Conservation (phyloP, 2,888 invertebrate genomes). For the Apeira syringaria region DNA sequence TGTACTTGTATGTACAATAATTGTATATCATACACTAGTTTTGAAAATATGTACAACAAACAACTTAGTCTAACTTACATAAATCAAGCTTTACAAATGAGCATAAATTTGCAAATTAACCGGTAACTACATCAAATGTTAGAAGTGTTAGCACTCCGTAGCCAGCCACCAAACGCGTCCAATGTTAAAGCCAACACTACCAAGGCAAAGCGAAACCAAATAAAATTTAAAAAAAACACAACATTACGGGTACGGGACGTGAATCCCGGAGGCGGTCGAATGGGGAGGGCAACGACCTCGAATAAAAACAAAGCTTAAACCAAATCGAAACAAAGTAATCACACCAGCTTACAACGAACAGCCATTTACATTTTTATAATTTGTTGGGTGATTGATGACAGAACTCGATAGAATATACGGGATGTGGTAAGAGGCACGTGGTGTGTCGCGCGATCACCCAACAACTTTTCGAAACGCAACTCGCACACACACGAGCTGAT, state of each 20-base stretch:
- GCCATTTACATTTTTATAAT: slow-evolving; percentile 48
- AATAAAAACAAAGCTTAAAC: slow-evolving; percentile 68
- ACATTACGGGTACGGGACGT: slow-evolving; percentile 81
- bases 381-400: slow-evolving; percentile 77
- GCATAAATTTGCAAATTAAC: slow-evolving; percentile 70
- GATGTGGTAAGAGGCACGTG: slow-evolving; percentile 58
- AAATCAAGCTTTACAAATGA: slow-evolving; percentile 53
- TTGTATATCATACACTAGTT: slow-evolving; percentile 29
- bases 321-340: slow-evolving; percentile 59
- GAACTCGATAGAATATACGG: slow-evolving; percentile 40
- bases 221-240: slow-evolving; percentile 59
- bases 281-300: slow-evolving; percentile 46
- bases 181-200: slow-evolving; percentile 80
- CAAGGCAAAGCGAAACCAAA: slow-evolving; percentile 79
- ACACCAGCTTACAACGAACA: slow-evolving; percentile 80
- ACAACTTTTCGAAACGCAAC: slow-evolving; percentile 58
- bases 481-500: slow-evolving; percentile 64
- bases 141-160: slow-evolving; percentile 80
- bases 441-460: slow-evolving; percentile 74
- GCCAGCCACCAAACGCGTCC: slow-evolving; percentile 73
- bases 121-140: slow-evolving; percentile 63
- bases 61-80: slow-evolving; percentile 23
- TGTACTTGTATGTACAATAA: slow-evolving; percentile 26
- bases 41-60: slow-evolving; percentile 26
- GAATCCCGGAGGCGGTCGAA: slow-evolving; percentile 77